Conservation (phyloP, 1,140 invertebrate genomes). For the Zaprionus davidi region DNA sequence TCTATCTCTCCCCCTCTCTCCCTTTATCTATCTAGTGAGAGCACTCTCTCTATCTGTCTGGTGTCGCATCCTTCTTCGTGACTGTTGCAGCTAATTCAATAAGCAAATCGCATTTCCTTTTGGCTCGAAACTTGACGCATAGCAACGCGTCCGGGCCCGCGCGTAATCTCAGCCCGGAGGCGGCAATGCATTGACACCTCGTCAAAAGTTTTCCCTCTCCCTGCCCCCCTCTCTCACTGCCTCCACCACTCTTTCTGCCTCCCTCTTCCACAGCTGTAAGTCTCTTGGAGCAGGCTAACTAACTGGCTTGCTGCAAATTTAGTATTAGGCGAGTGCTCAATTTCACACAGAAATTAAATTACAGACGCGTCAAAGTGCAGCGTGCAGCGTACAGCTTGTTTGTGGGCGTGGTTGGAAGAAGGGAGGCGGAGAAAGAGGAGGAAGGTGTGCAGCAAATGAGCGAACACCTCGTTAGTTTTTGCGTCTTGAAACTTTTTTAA, state of each 20-base stretch:
- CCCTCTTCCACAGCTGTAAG: not conserved
- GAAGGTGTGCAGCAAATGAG: slow-evolving; percentile 63
- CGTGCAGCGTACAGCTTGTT: not conserved
- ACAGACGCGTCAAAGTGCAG: slow-evolving; percentile 62
- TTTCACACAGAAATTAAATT: slow-evolving; percentile 79
- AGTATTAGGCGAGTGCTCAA: slow-evolving; percentile 80
- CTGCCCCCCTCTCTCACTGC: too few species aligned
- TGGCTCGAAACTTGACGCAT: slow-evolving; percentile 8
- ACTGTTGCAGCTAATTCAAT: slow-evolving; percentile 62
- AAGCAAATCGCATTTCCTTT: slow-evolving; percentile 78
- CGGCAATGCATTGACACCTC: slow-evolving; percentile 73
- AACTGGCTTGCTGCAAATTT: slow-evolving; percentile 78
- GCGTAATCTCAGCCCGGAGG: slow-evolving; percentile 19
- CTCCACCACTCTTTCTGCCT: not conserved
- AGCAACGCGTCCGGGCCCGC: not conserved
- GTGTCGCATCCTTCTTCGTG: slow-evolving; percentile 6
- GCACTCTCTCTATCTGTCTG: not conserved
- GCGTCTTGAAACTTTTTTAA: slow-evolving; percentile 80
- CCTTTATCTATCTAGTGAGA: not conserved
- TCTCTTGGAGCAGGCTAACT: slow-evolving; percentile 44
- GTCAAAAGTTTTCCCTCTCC: slow-evolving; percentile 62
- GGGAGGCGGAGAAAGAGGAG: not conserved
- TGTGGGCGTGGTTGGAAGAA: not conserved
- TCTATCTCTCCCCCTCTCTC: not conserved
- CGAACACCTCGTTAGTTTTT: slow-evolving; percentile 77